These are phyloP conservation scores for Australoheros facetus DNA, from an alignment of 2,797 vertebrate genomes.

Conservation along the genomic window DNA sequence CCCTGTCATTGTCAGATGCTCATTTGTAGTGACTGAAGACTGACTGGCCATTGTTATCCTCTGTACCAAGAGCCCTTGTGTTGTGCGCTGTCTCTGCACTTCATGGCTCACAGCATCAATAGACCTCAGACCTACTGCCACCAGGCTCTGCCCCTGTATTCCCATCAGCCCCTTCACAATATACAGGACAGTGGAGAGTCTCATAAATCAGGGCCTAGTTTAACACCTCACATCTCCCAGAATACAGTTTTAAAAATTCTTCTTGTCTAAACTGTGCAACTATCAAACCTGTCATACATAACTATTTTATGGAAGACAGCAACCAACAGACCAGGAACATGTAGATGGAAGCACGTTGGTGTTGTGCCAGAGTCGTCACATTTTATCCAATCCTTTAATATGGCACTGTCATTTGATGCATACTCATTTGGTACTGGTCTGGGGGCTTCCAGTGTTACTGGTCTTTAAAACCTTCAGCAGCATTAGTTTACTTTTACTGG, in stretches of 20 bases:
- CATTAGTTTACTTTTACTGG: background rate
- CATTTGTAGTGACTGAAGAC: conserved; percentile 29
- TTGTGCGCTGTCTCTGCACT: conserved; percentile 48
- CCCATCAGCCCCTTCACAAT: background rate
- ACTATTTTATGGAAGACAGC: background rate
- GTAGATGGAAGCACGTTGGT: background rate
- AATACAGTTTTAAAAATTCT: background rate
- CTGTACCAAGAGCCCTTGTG: conserved; percentile 70
- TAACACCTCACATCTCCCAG: background rate
- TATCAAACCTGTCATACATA: background rate
- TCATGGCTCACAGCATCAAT: conserved; percentile 46
- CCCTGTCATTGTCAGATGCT: conserved; percentile 51
- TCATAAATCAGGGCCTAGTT: background rate
- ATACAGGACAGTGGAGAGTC: background rate
- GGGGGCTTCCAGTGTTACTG: too few species aligned
- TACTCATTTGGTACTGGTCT: background rate
- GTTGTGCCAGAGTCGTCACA: background rate
- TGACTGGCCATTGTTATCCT: conserved; percentile 58
- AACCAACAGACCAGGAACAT: background rate
- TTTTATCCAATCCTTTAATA: background rate
- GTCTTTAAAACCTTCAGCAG: background rate
- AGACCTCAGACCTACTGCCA: conserved; percentile 44
- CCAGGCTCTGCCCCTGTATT: background rate
- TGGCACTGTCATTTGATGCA: fast-evolving
- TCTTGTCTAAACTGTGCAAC: background rate